Evolutionary conservation across 2,888 invertebrate species (phyloP).

Genomic region (Ochlodes sylvanus): DNA sequence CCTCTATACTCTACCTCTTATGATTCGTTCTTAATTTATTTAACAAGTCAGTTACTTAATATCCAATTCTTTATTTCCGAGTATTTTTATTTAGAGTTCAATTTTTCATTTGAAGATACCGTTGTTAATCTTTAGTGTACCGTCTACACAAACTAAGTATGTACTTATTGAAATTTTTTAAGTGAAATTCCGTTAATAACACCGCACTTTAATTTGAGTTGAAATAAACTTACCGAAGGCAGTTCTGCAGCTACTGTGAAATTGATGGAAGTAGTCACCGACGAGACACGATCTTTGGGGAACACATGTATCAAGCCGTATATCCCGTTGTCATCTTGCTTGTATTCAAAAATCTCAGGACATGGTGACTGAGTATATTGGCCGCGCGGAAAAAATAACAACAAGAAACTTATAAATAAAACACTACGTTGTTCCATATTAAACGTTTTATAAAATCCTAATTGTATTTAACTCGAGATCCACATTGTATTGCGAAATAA

Average conservation of each 20-base stretch:
- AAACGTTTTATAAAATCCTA: constrained; percentile 23
- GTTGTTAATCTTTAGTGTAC: no score
- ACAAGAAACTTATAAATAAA: constrained; percentile 51
- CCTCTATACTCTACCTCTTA: no score
- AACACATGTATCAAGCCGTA: constrained; percentile 60
- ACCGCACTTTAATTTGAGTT: not conserved
- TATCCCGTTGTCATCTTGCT: constrained; percentile 54
- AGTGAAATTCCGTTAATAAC: no score
- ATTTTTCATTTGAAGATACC: no score
- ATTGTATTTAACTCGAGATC: not conserved
- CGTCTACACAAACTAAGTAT: no score
- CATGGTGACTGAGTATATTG: constrained; percentile 64
- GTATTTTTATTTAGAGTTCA: no score
- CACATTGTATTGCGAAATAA: constrained; percentile 42
- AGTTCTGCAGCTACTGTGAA: constrained; percentile 63
- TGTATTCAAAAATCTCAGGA: constrained; percentile 64
- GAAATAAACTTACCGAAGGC: constrained; percentile 55
- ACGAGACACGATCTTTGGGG: constrained; percentile 53
- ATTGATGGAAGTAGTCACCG: constrained; percentile 56
- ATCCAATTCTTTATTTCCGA: no score
- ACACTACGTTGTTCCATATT: constrained; percentile 49
- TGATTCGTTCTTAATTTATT: no score
- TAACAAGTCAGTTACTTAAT: no score
- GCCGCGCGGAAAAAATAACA: constrained; percentile 50
- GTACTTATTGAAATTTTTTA: no score